Conservation (phyloP, 2,113 vertebrate species). For the Corythoichthys intestinalis region DNA sequence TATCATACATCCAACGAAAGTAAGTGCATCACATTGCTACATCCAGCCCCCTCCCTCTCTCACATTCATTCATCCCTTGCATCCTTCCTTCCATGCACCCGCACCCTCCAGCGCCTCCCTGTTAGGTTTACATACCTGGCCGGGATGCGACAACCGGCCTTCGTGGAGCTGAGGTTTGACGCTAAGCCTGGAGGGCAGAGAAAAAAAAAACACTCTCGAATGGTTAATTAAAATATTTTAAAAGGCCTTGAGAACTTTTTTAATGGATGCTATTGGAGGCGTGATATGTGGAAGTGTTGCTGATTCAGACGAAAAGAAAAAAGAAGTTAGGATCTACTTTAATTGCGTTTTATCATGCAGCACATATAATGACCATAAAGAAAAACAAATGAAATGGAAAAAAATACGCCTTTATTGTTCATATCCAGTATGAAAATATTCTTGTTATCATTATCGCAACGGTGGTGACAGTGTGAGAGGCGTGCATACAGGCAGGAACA, state of each 20-base stretch:
- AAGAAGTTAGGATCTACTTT: not conserved
- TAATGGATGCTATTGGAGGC: conserved; percentile 33
- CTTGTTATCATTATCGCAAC: conserved; percentile 1
- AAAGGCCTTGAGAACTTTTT: conserved; percentile 65
- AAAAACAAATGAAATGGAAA: not conserved
- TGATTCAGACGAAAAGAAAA: conserved; percentile 8
- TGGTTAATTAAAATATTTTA: conserved; percentile 62
- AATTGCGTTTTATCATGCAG: not conserved
- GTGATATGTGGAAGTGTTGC: conserved; percentile 5
- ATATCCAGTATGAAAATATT: not conserved
- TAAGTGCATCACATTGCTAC: not conserved
- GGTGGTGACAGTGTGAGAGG: conserved; percentile 13
- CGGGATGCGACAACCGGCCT: conserved; percentile 52
- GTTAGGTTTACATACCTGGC: conserved; percentile 51
- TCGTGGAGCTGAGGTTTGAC: conserved; percentile 53
- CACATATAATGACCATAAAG: not conserved
- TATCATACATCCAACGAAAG: no score
- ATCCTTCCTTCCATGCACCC: not conserved
- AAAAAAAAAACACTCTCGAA: conserved; percentile 52
- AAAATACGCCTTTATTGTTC: conserved; percentile 4
- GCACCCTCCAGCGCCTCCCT: not conserved
- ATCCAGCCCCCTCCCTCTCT: not conserved
- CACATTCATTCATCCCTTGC: not conserved
- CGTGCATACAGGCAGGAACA: conserved; percentile 48
- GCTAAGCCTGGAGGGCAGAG: conserved; percentile 55